A percentile compares a stretch with the other conserved stretches of the same genome.
Conservation (phyloP, 2,888 invertebrate genomes). For the Sepioteuthis lessoniana region DNA sequence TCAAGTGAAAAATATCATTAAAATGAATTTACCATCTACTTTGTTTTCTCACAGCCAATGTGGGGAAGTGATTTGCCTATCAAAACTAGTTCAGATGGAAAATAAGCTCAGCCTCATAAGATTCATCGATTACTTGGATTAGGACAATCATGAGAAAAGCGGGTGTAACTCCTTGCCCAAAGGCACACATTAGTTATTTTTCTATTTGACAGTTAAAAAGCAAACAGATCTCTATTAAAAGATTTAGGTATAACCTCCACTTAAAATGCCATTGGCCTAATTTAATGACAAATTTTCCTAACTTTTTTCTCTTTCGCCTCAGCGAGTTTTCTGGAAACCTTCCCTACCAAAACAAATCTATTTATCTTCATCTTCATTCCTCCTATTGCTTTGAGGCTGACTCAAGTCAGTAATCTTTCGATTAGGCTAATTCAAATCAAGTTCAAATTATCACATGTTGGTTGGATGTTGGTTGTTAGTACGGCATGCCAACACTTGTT, state of each 20-base stretch:
- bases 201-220: no score
- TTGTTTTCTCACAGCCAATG: not conserved
- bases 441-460: no score
- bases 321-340: no score
- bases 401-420: no score
- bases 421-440: no score
- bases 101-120: not conserved
- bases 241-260: not conserved
- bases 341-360: no score
- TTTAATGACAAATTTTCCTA: not conserved
- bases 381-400: no score
- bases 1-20: slow-evolving; percentile 1
- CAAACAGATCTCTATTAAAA: not conserved
- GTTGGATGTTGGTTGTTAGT: no score
- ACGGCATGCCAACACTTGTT: no score
- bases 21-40: not conserved
- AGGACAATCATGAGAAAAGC: not conserved
- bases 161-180: not conserved
- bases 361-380: no score
- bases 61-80: not conserved
- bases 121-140: not conserved
- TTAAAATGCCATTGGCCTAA: not conserved
- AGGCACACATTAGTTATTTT: not conserved
- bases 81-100: not conserved
- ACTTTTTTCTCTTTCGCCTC: no score